Evolutionary conservation across 2,797 vertebrate species (phyloP).

Genomic region (Taeniopygia guttata): DNA sequence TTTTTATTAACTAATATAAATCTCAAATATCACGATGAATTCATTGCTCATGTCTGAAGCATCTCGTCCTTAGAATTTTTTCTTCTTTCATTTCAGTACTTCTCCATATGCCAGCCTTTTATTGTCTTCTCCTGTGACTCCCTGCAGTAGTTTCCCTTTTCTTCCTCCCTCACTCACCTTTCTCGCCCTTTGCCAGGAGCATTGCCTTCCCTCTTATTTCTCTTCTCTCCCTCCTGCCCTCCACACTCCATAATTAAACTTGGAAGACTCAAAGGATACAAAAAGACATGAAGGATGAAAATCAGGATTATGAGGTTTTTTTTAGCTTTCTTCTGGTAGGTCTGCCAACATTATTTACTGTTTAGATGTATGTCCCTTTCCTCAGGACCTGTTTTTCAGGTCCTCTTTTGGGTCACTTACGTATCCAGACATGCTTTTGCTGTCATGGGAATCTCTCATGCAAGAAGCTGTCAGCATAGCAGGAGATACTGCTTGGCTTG

Average conservation of each 20-base stretch:
- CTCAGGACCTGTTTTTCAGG: slow-evolving; percentile 54
- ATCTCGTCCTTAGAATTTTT: neutral
- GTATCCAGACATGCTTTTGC: slow-evolving; percentile 21
- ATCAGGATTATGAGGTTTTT: neutral
- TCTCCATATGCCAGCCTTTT: neutral
- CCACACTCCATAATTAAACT: neutral
- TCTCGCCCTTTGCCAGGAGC: neutral
- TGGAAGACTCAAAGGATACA: neutral
- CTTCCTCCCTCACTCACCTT: neutral
- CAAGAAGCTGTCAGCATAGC: neutral
- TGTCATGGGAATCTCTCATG: neutral
- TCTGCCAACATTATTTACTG: slow-evolving; percentile 35
- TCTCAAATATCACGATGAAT: neutral
- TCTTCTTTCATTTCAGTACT: neutral
- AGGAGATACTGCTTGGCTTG: neutral
- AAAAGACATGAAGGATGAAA: neutral
- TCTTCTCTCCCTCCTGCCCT: neutral
- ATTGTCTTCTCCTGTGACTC: accelerated
- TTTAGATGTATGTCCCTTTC: slow-evolving; percentile 35
- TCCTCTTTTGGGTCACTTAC: slow-evolving; percentile 19
- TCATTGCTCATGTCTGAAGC: neutral
- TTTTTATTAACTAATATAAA: neutral
- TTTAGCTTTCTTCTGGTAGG: neutral
- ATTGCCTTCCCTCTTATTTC: neutral
- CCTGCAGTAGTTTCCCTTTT: neutral